phyloP scores from a whole-genome alignment of 30 jellyfish, hydroid and myxozoan species.

The Pseudorhiza aurosa region DNA sequence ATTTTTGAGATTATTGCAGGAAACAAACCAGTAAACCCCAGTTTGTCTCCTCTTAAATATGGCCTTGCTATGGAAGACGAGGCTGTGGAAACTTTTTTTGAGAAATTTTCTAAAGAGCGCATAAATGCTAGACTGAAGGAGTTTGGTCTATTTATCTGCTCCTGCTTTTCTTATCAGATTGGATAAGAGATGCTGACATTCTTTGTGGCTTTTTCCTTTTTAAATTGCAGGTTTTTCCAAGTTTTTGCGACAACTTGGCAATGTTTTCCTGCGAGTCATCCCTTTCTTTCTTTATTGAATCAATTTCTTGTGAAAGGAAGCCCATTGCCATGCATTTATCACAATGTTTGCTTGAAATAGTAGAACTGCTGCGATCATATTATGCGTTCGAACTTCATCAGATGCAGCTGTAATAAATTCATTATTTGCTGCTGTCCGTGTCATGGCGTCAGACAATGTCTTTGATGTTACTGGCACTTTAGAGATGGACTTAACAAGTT shows the following conservation, averaged over 20 bases:
- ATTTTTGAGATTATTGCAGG: conserved; percentile 25
- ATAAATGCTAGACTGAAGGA: conserved; percentile 26
- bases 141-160: conserved; percentile 52
- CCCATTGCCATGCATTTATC: neutral
- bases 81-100: conserved; percentile 2
- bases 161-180: conserved; percentile 8
- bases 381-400: neutral
- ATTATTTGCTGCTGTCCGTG: too few relatives aligned
- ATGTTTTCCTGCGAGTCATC: conserved; percentile 9
- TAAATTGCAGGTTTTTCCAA: neutral
- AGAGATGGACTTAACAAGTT: too few relatives aligned
- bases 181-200: conserved; percentile 5
- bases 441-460: too few relatives aligned
- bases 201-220: conserved; percentile 9
- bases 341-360: too few relatives aligned
- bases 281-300: conserved; percentile 4
- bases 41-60: conserved; percentile 6
- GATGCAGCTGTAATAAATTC: too few relatives aligned
- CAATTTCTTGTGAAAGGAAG: neutral
- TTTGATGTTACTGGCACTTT: too few relatives aligned
- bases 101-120: neutral
- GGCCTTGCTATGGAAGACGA: conserved; percentile 34
- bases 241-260: conserved; percentile 1
- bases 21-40: conserved; percentile 1
- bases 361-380: neutral